A percentile compares a stretch with the other conserved stretches of the same genome.
Conservation (phyloP, 2,113 vertebrate species). For the Budorcas taxicolor region DNA sequence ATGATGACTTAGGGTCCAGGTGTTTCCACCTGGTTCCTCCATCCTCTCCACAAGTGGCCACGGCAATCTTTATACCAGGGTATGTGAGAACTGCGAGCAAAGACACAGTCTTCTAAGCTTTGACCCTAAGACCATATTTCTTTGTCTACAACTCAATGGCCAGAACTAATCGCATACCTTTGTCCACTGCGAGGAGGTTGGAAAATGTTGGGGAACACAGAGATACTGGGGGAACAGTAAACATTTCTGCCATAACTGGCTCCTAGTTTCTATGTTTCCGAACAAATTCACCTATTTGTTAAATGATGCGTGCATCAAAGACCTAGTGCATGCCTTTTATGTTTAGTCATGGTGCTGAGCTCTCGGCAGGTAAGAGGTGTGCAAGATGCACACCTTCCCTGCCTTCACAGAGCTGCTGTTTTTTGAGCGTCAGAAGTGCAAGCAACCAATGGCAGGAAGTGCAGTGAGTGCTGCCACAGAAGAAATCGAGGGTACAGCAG, state of each 20-base stretch:
- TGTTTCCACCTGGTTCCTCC: not conserved
- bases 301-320: not conserved
- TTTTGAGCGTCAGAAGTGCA: not conserved
- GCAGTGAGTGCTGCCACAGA: not conserved
- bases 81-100: not conserved
- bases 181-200: not conserved
- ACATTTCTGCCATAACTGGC: not conserved
- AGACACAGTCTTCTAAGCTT: not conserved
- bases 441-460: not conserved
- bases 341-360: not conserved
- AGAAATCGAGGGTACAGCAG: not conserved
- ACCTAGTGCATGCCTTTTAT: not conserved
- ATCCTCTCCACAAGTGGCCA: not conserved
- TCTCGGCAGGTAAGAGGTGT: not conserved
- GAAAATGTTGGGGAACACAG: not conserved
- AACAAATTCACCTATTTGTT: not conserved
- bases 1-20: not conserved
- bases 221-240: not conserved
- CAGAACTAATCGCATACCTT: not conserved
- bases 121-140: not conserved
- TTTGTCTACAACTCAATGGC: not conserved
- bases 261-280: not conserved
- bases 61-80: too few relatives aligned
- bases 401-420: not conserved
- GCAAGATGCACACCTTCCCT: not conserved